Percentiles rank a stretch among this genome's conserved stretches.
phyloP scores from a whole-genome alignment of 2,113 vertebrate species.

The Dascyllus trimaculatus region DNA sequence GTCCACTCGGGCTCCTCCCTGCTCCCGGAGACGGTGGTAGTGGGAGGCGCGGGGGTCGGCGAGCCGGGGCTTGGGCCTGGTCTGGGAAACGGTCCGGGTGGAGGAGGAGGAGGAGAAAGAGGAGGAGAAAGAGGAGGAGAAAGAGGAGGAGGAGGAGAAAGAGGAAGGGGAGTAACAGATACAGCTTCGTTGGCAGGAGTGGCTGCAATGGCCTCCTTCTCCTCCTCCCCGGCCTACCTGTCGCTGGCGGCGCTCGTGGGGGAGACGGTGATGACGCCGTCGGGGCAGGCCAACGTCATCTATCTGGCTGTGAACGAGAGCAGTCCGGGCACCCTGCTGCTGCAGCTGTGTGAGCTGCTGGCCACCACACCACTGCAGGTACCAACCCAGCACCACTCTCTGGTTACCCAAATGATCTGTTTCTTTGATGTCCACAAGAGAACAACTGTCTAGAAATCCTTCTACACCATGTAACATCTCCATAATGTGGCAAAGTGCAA shows the following conservation, averaged over 20 bases:
- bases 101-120: constrained; percentile 45
- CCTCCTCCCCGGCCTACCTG: constrained; percentile 66
- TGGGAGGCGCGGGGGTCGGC: constrained; percentile 74
- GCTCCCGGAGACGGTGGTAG: constrained; percentile 84
- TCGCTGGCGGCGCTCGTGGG: constrained; percentile 79
- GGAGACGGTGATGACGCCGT: constrained; percentile 89
- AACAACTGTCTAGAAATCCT: too few species aligned
- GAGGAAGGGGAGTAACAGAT: constrained; percentile 73
- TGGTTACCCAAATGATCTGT: neutral
- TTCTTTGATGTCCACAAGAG: too few species aligned
- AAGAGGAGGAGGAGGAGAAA: constrained; percentile 54
- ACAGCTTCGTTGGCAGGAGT: constrained; percentile 59
- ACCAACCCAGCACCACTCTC: neutral
- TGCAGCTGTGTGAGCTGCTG: constrained; percentile 94
- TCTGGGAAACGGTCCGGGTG: constrained; percentile 65
- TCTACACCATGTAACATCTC: neutral
- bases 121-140: constrained; percentile 49
- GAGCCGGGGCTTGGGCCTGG: constrained; percentile 81
- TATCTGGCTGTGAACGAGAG: constrained; percentile 93
- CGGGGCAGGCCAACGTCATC: constrained; percentile 89
- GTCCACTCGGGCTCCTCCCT: constrained; percentile 88
- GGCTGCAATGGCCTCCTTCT: constrained; percentile 62
- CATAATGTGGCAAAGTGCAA: too few species aligned
- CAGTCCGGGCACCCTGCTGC: constrained; percentile 92
- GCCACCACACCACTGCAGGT: constrained; percentile 90